These are phyloP conservation scores for Cephus sareptanus DNA, from an alignment of 2,888 invertebrate species.

Conservation along the genomic window DNA sequence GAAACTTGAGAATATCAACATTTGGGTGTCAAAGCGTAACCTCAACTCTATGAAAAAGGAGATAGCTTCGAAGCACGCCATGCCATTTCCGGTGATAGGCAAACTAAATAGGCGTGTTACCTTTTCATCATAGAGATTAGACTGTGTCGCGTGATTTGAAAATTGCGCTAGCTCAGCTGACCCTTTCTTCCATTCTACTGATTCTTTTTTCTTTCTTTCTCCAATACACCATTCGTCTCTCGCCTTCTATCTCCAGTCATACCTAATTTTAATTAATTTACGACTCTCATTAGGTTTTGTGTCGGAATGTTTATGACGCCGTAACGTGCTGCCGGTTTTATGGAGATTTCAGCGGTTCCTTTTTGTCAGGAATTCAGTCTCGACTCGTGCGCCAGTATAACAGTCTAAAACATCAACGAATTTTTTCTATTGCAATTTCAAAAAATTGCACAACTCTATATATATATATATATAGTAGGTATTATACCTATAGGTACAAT, in stretches of 20 bases:
- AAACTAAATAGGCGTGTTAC: constrained; percentile 16
- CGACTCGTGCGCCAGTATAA: background rate
- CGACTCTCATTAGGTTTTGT: constrained; percentile 18
- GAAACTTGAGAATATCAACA: background rate
- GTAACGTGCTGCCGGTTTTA: constrained; percentile 16
- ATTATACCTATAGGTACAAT: too few species aligned
- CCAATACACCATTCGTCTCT: background rate
- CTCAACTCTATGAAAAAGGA: background rate
- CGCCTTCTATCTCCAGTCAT: background rate
- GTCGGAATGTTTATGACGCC: constrained; percentile 15
- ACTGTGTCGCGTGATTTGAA: constrained; percentile 11
- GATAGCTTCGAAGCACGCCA: constrained; percentile 1
- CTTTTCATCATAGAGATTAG: constrained; percentile 15
- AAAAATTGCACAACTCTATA: background rate
- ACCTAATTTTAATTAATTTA: constrained; percentile 20
- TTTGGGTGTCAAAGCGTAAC: background rate
- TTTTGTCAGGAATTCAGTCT: background rate
- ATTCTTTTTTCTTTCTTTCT: background rate
- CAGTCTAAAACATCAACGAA: background rate
- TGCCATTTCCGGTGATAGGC: constrained; percentile 11
- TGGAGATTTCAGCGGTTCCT: background rate
- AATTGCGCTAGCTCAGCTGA: background rate
- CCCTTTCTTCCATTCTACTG: background rate
- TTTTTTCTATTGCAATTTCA: background rate
- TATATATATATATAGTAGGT: too few species aligned